Evolutionary conservation across 2,797 vertebrate species (phyloP), one percentile per base, ranked within the genome.

Genomic region (Gadopsis bispinosus): DNA sequence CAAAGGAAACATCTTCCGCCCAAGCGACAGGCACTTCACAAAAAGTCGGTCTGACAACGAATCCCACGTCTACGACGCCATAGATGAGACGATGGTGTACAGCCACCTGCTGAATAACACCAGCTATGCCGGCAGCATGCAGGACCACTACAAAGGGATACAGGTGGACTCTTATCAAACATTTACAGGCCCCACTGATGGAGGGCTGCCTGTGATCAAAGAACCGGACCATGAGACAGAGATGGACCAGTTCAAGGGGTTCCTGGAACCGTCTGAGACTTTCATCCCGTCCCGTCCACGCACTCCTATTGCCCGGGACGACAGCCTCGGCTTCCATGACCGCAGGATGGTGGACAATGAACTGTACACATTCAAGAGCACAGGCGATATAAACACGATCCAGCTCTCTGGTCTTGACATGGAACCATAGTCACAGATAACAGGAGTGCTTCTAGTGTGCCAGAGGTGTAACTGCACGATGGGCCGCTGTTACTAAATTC

Each of bases 81-180:
- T 99, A 9, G 97, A 99, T 0, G 97, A 99, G 2, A 90, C 90
- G 4, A 92, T 96, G 94, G 93, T 96, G 7, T 99, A 98, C 2
- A 93, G 96, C 8, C 95, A 97, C 76, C 92, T 97, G 71, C 90
- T 97, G 67, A 87, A 88, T 7, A 88, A 94, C 31, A 76, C 93
- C 22, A 85, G 67, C n/a, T 94, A 90, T 9, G 5, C 61, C 0
- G 83, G 88, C 59, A 76, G 62, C 37, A 3, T 84, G 3, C 78
- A 79, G 0, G 94, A 80, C 88, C 83, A 47, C 47, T 91, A 60
- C 75, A 90, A 91, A 0, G 54, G 88, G 17, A 91, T 94, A 2
- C 96, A 95, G 87, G 88, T 95, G 31, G 97, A 97, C 50, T 91
- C 96, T 5, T 99, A 98, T 81, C 91, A 84, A 6, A 95, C 96